Evolutionary conservation across 2,113 vertebrate genomes (phyloP).

Genomic region (Leptocoma aspasia): DNA sequence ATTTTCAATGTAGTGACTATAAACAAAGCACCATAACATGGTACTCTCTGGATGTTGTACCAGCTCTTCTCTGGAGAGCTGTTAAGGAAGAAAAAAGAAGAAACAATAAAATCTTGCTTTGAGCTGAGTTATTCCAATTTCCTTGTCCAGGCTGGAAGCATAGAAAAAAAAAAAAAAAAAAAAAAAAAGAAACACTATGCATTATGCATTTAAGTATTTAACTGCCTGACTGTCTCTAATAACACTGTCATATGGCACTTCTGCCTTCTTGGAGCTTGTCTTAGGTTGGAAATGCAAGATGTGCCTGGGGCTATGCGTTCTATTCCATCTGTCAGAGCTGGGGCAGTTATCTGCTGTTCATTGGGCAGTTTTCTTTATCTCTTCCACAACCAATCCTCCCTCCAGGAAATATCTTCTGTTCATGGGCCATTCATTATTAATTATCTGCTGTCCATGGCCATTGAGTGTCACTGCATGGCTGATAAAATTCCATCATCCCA

Average conservation of each 20-base stretch:
- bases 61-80: background rate
- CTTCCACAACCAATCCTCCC: too few species aligned
- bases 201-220: background rate
- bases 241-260: background rate
- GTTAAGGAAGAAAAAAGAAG: background rate
- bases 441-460: too few species aligned
- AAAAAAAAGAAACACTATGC: fast-evolving
- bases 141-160: background rate
- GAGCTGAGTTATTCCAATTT: background rate
- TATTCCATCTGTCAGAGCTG: too few species aligned
- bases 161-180: background rate
- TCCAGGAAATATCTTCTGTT: too few species aligned
- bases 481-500: too few species aligned
- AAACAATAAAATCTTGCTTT: background rate
- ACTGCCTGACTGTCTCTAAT: background rate
- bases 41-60: background rate
- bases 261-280: background rate
- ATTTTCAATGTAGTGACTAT: background rate
- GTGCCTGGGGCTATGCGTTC: too few species aligned
- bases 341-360: too few species aligned
- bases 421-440: too few species aligned
- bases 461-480: too few species aligned
- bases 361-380: too few species aligned
- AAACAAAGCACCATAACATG: background rate
- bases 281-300: too few species aligned